Base-by-base conservation (phyloP, 2,888 invertebrate species). In the Allygus modestus region DNA sequence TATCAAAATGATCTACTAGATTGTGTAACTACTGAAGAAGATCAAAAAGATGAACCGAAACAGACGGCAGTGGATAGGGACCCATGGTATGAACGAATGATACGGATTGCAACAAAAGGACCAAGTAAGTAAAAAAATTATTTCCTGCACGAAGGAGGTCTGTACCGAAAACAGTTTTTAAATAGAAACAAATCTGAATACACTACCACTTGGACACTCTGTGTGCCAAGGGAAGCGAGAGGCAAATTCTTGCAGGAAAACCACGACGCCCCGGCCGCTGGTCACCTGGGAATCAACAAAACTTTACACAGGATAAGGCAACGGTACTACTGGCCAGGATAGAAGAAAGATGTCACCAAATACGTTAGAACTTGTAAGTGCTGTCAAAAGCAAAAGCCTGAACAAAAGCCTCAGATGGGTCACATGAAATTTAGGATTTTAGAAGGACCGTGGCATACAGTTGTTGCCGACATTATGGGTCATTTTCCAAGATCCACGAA, bases 241-340 rank as follows among this genome's bases (percentile, higher is more conserved):
- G 81, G 87, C 0, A 33, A 82, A 1, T 20, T 86, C 0, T 82
- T 89, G 0, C 23, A 26, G 1, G 37, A 86, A 26, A 84, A 81
- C 83, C 89, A 89, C 54, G 87, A 89, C 83, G 84, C 84, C 5
- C 87, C 88, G 4, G 84, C 86, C n/a, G 84, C 87, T 0, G 89
- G 88, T 23, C 89, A 89, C 54, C 81, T 86, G 0, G 89, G 89
- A 0, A 84, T 87, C 7, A 84, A 54, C 26, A 65, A 65, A 15
- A 65, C 65, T 17, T 28, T 65, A 12, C 0, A 11, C 17, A 17
- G 65, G 31, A 17, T 65, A 2, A 31, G 65, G 17, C 2, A 17
- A 4, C 65, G 28, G n/a, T 65, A 65, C 17, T 65, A 65, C 28
- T 65, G 65, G 65, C 26, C 65, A 12, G 28, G 65, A 9, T 65